A percentile compares a stretch with the other conserved stretches of the same genome.
These are phyloP conservation scores for Agonopterix subpropinquella DNA, from an alignment of 2,888 invertebrate species.

Conservation along the genomic window DNA sequence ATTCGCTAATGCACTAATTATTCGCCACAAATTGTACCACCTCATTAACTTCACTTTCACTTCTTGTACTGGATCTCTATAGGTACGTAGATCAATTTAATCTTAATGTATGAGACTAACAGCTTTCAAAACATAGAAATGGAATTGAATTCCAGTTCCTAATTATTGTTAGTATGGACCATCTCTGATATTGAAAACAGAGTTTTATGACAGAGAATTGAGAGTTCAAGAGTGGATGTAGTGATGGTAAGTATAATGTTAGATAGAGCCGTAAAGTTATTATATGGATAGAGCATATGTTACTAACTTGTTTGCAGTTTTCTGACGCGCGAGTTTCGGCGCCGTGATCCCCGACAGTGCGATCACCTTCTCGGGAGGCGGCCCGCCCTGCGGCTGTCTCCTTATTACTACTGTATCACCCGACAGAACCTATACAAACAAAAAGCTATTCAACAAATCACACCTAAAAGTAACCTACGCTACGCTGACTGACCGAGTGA, in stretches of 20 bases:
- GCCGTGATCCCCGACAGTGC: slow-evolving; percentile 94
- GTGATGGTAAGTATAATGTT: neutral
- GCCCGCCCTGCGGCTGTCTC: slow-evolving; percentile 89
- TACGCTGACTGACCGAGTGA: neutral
- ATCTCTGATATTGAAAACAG: too few species aligned
- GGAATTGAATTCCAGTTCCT: too few species aligned
- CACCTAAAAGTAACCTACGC: neutral
- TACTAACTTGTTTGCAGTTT: slow-evolving; percentile 59
- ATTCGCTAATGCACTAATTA: slow-evolving; percentile 9
- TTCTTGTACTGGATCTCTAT: too few species aligned
- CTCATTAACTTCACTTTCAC: slow-evolving; percentile 10
- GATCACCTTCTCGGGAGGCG: slow-evolving; percentile 93
- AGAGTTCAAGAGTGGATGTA: neutral
- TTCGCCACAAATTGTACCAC: slow-evolving; percentile 7
- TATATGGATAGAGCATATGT: slow-evolving; percentile 1
- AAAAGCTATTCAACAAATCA: neutral
- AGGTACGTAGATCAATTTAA: too few species aligned
- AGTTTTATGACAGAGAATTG: too few species aligned
- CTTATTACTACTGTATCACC: slow-evolving; percentile 97
- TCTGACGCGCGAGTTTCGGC: slow-evolving; percentile 83
- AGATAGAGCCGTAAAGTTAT: too few species aligned
- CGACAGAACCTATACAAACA: slow-evolving; percentile 86
- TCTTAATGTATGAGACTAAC: too few species aligned
- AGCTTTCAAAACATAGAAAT: too few species aligned
- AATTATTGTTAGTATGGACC: too few species aligned